A percentile compares a stretch with the other conserved stretches of the same genome.
Conservation (phyloP, 1,140 invertebrate genomes). For the Gonioctena quinquepunctata region DNA sequence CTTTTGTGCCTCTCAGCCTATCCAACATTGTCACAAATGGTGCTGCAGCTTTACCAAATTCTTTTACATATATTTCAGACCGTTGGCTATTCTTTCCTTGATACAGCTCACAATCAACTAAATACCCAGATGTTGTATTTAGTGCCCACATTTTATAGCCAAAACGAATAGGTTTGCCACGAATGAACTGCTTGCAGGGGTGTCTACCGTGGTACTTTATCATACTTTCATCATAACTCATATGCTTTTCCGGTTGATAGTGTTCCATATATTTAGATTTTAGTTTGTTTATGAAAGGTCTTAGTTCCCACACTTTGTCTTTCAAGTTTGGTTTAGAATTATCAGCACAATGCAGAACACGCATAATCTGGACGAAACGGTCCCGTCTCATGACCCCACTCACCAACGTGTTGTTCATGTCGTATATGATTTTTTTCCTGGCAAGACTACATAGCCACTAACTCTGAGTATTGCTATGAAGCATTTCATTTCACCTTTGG, state of each 20-base stretch:
- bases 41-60: constrained; percentile 36
- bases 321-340: too few relatives aligned
- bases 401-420: constrained; percentile 43
- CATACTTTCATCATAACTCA: constrained; percentile 43
- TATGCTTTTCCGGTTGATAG: constrained; percentile 12
- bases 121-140: constrained; percentile 25
- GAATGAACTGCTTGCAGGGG: constrained; percentile 41
- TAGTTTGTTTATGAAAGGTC: constrained; percentile 19
- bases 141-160: constrained; percentile 31
- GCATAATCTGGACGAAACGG: constrained; percentile 35
- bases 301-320: too few relatives aligned
- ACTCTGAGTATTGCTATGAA: too few relatives aligned
- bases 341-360: too few relatives aligned
- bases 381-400: constrained; percentile 42
- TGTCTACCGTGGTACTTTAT: constrained; percentile 39
- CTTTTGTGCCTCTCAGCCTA: too few relatives aligned
- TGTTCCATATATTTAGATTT: constrained; percentile 24
- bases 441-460: too few relatives aligned
- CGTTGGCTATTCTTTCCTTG: constrained; percentile 35
- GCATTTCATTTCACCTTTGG: too few relatives aligned
- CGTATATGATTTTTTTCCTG: constrained; percentile 45
- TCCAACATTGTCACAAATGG: constrained; percentile 32
- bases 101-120: too few relatives aligned
- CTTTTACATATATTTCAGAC: constrained; percentile 20
- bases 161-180: constrained; percentile 37